Conservation (phyloP, 2,888 invertebrate genomes). For the Andricus curvator region DNA sequence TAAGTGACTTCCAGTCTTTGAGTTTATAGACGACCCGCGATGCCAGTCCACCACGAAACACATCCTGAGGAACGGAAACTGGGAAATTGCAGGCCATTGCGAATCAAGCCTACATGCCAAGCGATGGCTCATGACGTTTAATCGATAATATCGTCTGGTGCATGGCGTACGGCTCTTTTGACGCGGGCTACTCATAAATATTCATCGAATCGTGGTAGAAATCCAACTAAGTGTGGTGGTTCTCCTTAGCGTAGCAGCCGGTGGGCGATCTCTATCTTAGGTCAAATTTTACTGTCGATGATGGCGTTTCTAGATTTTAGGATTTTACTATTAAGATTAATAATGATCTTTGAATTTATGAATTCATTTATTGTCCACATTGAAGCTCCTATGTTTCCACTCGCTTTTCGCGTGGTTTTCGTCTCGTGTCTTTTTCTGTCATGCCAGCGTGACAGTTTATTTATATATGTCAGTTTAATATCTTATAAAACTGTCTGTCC, state of each 20-base stretch:
- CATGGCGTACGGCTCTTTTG: constrained; percentile 58
- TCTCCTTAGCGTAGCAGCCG: background rate
- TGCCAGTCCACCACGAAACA: background rate
- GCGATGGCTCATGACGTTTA: constrained; percentile 58
- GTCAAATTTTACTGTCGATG: background rate
- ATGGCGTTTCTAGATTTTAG: background rate
- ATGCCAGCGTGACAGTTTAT: too few relatives aligned
- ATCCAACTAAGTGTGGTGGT: background rate
- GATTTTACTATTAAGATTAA: background rate
- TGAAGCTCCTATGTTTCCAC: too few relatives aligned
- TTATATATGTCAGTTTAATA: too few relatives aligned
- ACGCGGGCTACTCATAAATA: constrained; percentile 66
- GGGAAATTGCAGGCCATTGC: constrained; percentile 45
- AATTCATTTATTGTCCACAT: too few relatives aligned
- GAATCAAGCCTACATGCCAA: constrained; percentile 21
- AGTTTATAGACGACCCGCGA: background rate
- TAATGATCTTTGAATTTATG: background rate
- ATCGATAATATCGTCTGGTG: constrained; percentile 64
- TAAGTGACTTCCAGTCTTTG: background rate
- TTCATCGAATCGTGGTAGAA: constrained; percentile 59
- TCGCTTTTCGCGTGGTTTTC: too few relatives aligned
- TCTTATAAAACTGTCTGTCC: too few relatives aligned
- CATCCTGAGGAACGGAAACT: background rate
- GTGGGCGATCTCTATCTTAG: background rate
- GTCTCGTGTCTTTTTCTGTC: too few relatives aligned